Percentiles rank a stretch among this genome's conserved stretches.
Evolutionary conservation across 1,140 invertebrate genomes (phyloP).

Genomic region (Lepidurus apus): DNA sequence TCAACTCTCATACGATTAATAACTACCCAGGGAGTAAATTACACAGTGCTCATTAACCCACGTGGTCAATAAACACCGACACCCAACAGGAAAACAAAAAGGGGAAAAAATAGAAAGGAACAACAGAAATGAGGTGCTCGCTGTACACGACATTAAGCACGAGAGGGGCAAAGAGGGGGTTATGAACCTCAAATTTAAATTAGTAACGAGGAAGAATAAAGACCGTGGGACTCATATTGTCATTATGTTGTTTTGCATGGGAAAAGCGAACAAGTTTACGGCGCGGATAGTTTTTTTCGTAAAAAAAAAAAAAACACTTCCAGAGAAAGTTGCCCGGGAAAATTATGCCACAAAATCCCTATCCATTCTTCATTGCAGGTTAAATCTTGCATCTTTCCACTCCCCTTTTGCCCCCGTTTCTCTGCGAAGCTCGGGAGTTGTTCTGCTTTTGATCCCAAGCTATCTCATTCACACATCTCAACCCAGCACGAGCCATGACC

Average conservation of each 20-base stretch:
- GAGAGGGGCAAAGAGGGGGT: background rate
- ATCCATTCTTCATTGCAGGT: too few species aligned
- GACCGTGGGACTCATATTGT: background rate
- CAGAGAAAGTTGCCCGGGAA: too few species aligned
- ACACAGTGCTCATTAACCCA: background rate
- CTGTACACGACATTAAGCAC: background rate
- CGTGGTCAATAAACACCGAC: background rate
- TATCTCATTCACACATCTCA: too few species aligned
- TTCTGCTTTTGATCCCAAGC: too few species aligned
- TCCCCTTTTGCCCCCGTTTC: too few species aligned
- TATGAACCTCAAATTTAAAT: background rate
- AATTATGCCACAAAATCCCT: too few species aligned
- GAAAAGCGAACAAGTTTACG: conserved; percentile 7
- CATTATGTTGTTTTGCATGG: background rate
- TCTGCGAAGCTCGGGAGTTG: too few species aligned
- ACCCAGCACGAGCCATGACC: background rate
- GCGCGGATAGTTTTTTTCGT: background rate
- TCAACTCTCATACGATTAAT: conserved; percentile 4
- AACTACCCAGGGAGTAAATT: background rate
- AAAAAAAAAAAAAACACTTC: too few species aligned
- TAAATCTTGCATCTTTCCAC: too few species aligned
- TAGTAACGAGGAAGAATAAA: background rate
- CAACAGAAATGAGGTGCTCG: background rate
- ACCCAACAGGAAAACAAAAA: background rate
- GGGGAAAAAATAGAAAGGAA: background rate